phyloP scores from a whole-genome alignment of 2,888 invertebrate genomes.

The Adelphocoris suturalis region DNA sequence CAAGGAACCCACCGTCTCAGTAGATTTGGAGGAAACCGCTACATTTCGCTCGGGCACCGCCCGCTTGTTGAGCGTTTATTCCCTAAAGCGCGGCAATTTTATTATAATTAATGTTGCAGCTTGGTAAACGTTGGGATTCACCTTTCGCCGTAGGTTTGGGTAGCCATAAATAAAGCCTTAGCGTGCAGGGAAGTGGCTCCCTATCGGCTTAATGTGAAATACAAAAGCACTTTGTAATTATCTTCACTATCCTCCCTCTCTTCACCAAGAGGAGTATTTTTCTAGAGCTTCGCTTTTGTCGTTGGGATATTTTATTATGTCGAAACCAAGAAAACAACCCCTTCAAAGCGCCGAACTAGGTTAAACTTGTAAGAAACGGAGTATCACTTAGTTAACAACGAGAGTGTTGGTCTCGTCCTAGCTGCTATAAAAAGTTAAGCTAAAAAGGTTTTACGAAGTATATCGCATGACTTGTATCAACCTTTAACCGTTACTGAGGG shows the following conservation, averaged over 20 bases:
- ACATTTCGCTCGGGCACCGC: not conserved
- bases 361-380: no score
- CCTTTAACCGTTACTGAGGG: no score
- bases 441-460: no score
- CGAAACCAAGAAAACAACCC: no score
- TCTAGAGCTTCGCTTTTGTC: no score
- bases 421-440: no score
- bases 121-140: conserved; percentile 27
- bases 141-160: not conserved
- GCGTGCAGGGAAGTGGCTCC: conserved; percentile 32
- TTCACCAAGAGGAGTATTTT: not conserved
- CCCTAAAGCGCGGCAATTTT: conserved; percentile 11
- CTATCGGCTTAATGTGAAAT: conserved; percentile 19
- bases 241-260: not conserved
- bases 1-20: not conserved
- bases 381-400: no score
- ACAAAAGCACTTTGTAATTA: conserved; percentile 27
- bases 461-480: no score
- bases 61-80: not conserved
- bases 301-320: no score
- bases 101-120: conserved; percentile 27
- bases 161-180: conserved; percentile 1
- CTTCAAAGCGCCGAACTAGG: no score
- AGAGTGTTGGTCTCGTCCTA: no score
- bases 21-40: not conserved